Base-by-base conservation (phyloP, 2,888 invertebrate species). In the Dasysyrphus albostriatus region DNA sequence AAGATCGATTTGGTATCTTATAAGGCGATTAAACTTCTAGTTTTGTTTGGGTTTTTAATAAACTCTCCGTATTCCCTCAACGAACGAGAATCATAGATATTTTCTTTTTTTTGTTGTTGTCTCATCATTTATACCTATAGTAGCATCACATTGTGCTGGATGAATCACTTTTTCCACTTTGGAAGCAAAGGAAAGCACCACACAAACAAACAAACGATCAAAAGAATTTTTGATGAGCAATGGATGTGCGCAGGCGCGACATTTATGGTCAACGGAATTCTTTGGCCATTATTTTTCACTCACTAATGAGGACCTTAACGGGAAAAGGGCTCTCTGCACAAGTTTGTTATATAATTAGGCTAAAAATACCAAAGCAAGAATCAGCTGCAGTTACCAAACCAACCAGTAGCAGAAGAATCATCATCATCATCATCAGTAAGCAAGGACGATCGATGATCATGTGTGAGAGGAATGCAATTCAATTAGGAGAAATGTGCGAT, bases 171-270 rank as follows among this genome's bases (percentile, higher is more conserved):
- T 87, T 87, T 83, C 83, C 78, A 51, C 70, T 72, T 72, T 39
- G 34, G 59, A 59, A 58, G 75, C 54, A 72, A 54, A 65, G 42
- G 49, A 24, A 49, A 44, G 32, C 37, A 58, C 19, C 61, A 42
- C 29, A 16, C 24, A 47, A 9, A 34, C 24, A 47, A 9, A 34
- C 70, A 78, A 63, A 44, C 67, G 83, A 87, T 87, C 87, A 87
- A 87, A 87, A 87, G 83, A 87, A 87, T 87, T 87, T 83, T 83
- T 87, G 87, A 87, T 87, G 87, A 87, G 87, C 87, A 87, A 77
- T 78, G 74, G 69, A 81, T 77, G 81, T 69, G 69, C 65, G 16
- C 74, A 65, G 56, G 67, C 72, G 70, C 77, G 63, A 69, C 87
- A 58, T 87, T 83, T 87, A 87, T 83, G 87, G 87, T 83, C 87